Base-by-base conservation (phyloP, 2,797 vertebrate genomes). In the Hippocampus kuda region DNA sequence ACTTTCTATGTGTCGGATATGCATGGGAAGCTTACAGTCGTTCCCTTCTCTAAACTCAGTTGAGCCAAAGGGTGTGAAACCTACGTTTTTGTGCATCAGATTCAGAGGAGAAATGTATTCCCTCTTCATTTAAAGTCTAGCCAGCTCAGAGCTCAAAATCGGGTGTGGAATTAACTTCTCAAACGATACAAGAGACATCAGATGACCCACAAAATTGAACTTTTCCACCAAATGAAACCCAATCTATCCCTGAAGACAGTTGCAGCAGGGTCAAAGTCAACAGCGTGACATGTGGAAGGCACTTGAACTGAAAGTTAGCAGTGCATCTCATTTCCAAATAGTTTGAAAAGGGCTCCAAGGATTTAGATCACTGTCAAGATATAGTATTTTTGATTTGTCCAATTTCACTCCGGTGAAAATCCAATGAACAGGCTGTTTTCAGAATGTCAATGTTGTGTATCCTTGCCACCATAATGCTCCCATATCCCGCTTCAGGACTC, bases 391-490 rank as follows among this genome's bases (percentile, higher is more conserved):
- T 88, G 82, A 86, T 87, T 88, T 86, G 83, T 84, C 86, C 81
- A 86, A 86, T 89, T 88, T 85, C 79, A 86, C 80, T 74, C 70
- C 69, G 13, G 81, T 79, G 81, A 85, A 85, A 86, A 85, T 81
- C 83, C 78, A 81, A 78, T 78, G 82, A 85, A 77, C 71, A 69
- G 72, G 71, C 74, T 27, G 64, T 80, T 82, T 83, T 81, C 81
- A 81, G 84, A 87, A 86, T 85, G 79, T 87, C 86, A 87, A 78
- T 84, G 85, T 82, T 83, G 79, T 84, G 84, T 83, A 83, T 88
- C 85, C 73, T 81, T 79, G 79, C 77, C 75, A 81, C 82, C 75
- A 56, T 85, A 83, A 84, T 79, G 75, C 83, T 85, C 79, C 77
- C 72, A 87, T 83, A 85, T 83, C 82, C 85, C 74, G 81, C 84